Evolutionary conservation across 2,113 vertebrate species (phyloP), one percentile per base, ranked within the genome.

Genomic region (Tupaia tana): DNA sequence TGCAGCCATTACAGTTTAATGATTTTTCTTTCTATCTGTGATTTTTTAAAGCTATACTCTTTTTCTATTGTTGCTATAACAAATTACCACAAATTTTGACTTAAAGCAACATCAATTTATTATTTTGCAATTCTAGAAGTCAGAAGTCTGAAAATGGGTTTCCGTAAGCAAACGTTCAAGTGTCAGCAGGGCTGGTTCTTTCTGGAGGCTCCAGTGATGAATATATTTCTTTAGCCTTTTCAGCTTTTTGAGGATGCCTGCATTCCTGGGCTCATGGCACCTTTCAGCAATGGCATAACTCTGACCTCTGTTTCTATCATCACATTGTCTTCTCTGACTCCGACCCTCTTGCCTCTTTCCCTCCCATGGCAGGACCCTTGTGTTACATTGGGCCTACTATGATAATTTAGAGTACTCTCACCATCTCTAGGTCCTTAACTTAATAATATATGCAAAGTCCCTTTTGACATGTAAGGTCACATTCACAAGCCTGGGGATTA

Each of bases 21-120:
- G 67, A 74, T 79, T 96, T 90, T 92, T 90, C 12, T 86, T 24
- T 90, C 61, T 63, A 15, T 52, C 54, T 34, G 64, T 70, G 86
- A 83, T 84, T 74, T 66, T 54, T 70, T 52, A 84, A 67, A 61
- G 27, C 43, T 89, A 1, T 59, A 66, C 64, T 94, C 70, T 71
- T 79, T 96, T 95, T 89, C 81, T 86, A 18, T 70, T 89, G 75
- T 27, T 81, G 11, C 34, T 91, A 3, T 74, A 93, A 77, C 12
- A 83, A 93, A 82, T 89, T 61, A n/a, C 22, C n/a, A 29, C 67
- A 95, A 66, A 71, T 74, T 82, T 78, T 74, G 75, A 16, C 52
- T 93, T 81, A 52, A 75, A 93, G 67, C 78, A 86, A 75, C 3
- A 66, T 34, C 74, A 25, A 79, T 90, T 80, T 82, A 56, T 86